Conservation (phyloP, 1,140 invertebrate species). For the Drosophila rhopaloa region DNA sequence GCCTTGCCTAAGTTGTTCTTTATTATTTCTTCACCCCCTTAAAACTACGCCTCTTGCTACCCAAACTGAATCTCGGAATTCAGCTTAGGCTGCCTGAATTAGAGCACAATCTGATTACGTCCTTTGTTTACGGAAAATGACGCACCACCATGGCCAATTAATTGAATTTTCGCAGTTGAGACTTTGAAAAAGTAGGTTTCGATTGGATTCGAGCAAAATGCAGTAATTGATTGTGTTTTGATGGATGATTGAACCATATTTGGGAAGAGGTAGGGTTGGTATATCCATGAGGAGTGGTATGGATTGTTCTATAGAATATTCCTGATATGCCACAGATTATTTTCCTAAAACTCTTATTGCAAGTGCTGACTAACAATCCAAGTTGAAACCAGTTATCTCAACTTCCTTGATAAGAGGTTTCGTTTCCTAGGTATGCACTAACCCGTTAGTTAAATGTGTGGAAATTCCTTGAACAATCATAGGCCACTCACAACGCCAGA, state of each 20-base stretch:
- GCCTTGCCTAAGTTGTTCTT: too few relatives aligned
- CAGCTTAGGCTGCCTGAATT: constrained; percentile 41
- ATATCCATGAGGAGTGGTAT: neutral
- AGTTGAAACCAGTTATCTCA: constrained; percentile 9
- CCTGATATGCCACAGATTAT: neutral
- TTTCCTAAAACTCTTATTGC: neutral
- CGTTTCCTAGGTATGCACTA: constrained; percentile 29
- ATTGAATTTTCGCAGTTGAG: constrained; percentile 56
- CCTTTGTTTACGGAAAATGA: constrained; percentile 69
- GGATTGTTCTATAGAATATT: constrained; percentile 1
- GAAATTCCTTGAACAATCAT: constrained; percentile 26
- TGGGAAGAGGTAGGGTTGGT: constrained; percentile 20
- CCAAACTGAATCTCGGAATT: neutral
- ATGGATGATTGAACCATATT: constrained; percentile 39
- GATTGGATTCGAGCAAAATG: constrained; percentile 40
- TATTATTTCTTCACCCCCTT: neutral
- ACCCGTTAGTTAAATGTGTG: constrained; percentile 45
- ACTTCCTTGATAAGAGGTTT: constrained; percentile 38
- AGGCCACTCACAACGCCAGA: constrained; percentile 6
- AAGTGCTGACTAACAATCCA: neutral
- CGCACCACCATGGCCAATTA: constrained; percentile 64
- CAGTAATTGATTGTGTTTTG: constrained; percentile 20
- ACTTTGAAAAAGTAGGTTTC: constrained; percentile 34
- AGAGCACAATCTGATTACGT: constrained; percentile 74
- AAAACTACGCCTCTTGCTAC: neutral